Conservation (phyloP, 1,140 invertebrate species). For the Ips typographus region DNA sequence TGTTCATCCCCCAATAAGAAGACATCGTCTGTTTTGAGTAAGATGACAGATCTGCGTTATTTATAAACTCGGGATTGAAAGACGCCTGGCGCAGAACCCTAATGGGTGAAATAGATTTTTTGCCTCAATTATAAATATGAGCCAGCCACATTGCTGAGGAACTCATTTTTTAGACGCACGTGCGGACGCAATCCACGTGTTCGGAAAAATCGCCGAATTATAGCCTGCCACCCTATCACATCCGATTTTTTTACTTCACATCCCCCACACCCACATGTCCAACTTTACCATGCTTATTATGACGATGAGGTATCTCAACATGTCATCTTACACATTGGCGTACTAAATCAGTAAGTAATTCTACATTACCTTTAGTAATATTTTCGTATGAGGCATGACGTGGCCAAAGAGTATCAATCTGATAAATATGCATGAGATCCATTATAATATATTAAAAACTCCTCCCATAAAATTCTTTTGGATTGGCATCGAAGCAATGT, state of each 20-base stretch:
- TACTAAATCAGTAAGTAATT: background rate
- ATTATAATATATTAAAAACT: background rate
- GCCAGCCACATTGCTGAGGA: background rate
- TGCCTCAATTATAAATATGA: constrained; percentile 5
- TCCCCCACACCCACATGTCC: background rate
- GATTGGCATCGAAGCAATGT: background rate
- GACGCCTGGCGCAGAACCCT: background rate
- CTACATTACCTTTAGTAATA: background rate
- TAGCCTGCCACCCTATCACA: background rate
- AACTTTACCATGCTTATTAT: background rate
- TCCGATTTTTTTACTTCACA: background rate
- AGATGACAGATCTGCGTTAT: constrained; percentile 1
- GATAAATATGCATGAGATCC: background rate
- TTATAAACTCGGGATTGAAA: background rate
- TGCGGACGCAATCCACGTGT: background rate
- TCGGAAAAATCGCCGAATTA: constrained; percentile 4
- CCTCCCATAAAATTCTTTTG: background rate
- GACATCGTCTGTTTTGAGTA: background rate
- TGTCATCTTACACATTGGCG: background rate
- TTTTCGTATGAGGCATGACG: background rate
- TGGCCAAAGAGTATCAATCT: background rate
- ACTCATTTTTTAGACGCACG: constrained; percentile 9
- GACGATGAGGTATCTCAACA: background rate
- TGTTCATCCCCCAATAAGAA: background rate
- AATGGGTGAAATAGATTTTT: constrained; percentile 8